A percentile compares a stretch with the other conserved stretches of the same genome.
phyloP scores from a whole-genome alignment of 2,888 invertebrate genomes.

The Monochamus alternatus region DNA sequence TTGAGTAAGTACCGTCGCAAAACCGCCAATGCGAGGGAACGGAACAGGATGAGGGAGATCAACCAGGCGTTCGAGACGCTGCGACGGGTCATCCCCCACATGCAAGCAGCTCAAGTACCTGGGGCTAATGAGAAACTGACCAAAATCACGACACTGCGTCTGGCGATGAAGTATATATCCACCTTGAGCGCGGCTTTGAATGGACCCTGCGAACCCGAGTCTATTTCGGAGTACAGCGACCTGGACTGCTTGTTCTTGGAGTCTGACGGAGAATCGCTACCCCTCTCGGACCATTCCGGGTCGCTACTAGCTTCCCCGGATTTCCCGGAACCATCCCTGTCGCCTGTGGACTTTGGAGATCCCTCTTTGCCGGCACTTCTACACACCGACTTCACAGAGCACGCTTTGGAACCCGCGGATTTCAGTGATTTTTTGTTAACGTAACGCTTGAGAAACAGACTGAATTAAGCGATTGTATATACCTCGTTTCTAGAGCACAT shows the following conservation, averaged over 20 bases:
- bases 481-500: slow-evolving; percentile 33
- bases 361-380: slow-evolving; percentile 66
- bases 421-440: slow-evolving; percentile 69
- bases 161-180: slow-evolving; percentile 91
- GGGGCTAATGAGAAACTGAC: slow-evolving; percentile 86
- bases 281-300: slow-evolving; percentile 71
- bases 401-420: slow-evolving; percentile 65
- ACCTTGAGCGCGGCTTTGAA: slow-evolving; percentile 75
- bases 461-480: slow-evolving; percentile 40
- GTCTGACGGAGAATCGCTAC: slow-evolving; percentile 76
- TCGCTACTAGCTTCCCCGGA: slow-evolving; percentile 73
- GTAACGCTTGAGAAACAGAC: slow-evolving; percentile 54
- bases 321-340: slow-evolving; percentile 73
- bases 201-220: slow-evolving; percentile 43
- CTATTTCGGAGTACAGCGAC: slow-evolving; percentile 65
- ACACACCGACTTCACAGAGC: slow-evolving; percentile 68
- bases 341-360: slow-evolving; percentile 74
- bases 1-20: slow-evolving; percentile 92
- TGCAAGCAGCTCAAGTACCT: slow-evolving; percentile 68
- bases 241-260: slow-evolving; percentile 72
- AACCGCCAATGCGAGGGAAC: slow-evolving; percentile 91
- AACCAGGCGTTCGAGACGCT: slow-evolving; percentile 91
- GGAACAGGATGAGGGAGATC: slow-evolving; percentile 91
- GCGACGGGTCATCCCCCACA: slow-evolving; percentile 83
- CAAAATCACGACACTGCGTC: slow-evolving; percentile 89